Percentiles rank a stretch among this genome's conserved stretches.
phyloP scores from a whole-genome alignment of 2,888 invertebrate genomes.

The Desoria tigrina region DNA sequence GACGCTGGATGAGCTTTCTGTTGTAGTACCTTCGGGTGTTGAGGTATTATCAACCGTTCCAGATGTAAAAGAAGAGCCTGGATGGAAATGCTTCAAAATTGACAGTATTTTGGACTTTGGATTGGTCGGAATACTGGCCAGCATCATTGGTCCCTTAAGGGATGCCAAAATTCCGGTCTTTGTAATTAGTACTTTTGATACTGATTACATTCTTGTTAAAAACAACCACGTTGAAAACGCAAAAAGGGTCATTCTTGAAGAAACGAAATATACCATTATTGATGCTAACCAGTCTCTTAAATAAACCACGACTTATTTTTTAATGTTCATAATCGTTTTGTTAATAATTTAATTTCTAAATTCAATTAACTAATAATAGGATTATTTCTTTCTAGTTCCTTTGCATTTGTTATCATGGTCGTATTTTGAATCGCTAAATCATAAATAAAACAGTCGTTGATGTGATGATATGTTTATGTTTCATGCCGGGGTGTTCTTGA shows the following conservation, averaged over 20 bases:
- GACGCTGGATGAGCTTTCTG: conserved; percentile 12
- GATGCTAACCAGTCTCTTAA: background rate
- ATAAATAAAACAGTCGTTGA: too few relatives aligned
- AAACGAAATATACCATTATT: background rate
- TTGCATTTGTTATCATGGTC: too few relatives aligned
- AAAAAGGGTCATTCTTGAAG: background rate
- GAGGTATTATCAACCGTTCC: background rate
- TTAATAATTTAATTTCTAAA: too few relatives aligned
- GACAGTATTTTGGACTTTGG: conserved; percentile 44
- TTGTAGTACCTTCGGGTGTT: conserved; percentile 7
- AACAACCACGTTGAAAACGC: conserved; percentile 29
- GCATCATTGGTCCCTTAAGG: conserved; percentile 40
- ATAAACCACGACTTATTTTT: too few relatives aligned
- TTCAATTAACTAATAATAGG: too few relatives aligned
- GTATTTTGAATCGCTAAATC: too few relatives aligned
- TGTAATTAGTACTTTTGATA: conserved; percentile 48
- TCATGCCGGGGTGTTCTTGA: too few relatives aligned
- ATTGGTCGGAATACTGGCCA: conserved; percentile 44
- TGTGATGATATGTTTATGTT: too few relatives aligned
- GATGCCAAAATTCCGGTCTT: conserved; percentile 41
- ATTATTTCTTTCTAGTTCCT: too few relatives aligned
- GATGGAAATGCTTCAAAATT: conserved; percentile 44
- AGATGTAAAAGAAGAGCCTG: background rate
- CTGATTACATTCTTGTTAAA: conserved; percentile 49
- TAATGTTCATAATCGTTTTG: too few relatives aligned